Evolutionary conservation across 2,113 vertebrate genomes (phyloP).

Genomic region (Galeopterus variegatus): DNA sequence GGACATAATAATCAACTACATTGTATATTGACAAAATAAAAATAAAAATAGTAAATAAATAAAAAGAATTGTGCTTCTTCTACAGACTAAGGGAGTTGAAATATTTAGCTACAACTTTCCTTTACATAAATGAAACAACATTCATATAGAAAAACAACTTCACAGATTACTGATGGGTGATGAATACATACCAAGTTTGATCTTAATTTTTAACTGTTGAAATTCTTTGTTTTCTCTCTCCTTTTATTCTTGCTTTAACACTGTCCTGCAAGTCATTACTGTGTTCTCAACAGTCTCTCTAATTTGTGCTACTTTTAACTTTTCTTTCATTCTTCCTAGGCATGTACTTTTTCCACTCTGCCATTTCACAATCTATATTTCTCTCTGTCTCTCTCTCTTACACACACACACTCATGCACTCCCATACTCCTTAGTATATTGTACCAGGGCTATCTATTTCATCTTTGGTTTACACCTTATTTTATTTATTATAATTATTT

Average conservation of each 20-base stretch:
- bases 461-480: not conserved
- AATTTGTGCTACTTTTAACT: not conserved
- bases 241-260: not conserved
- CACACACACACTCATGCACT: not conserved
- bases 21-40: no score
- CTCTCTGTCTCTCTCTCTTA: not conserved
- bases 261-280: not conserved
- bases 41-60: no score
- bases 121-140: no score
- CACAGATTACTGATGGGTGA: no score
- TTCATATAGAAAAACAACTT: no score
- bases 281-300: not conserved
- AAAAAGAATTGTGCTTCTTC: no score
- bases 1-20: no score
- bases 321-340: not conserved
- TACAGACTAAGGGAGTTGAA: no score
- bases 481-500: not conserved
- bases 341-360: not conserved
- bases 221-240: not conserved
- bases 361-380: not conserved
- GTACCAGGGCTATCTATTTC: not conserved
- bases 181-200: no score
- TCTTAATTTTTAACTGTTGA: not conserved
- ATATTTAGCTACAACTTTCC: no score
- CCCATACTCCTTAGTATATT: not conserved